Conservation (phyloP, 2,797 vertebrate species). For the Trachurus trachurus region DNA sequence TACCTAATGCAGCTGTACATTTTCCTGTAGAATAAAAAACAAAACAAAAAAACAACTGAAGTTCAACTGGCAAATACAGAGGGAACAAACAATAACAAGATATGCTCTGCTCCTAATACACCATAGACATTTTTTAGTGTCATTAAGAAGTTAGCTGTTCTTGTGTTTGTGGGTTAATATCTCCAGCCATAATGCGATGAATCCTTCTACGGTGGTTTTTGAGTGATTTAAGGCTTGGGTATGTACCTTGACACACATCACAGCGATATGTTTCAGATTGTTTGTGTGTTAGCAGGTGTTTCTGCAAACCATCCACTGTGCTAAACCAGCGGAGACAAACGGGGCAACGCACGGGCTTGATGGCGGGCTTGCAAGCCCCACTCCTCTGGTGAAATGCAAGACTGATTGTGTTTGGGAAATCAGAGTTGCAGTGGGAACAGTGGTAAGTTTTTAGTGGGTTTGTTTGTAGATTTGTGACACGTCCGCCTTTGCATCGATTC, state of each 20-base stretch:
- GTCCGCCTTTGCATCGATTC: conserved; percentile 81
- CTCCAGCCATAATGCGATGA: conserved; percentile 81
- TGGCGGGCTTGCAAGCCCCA: conserved; percentile 80
- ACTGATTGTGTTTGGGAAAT: conserved; percentile 80
- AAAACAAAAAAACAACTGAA: conserved; percentile 8
- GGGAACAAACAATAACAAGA: conserved; percentile 8
- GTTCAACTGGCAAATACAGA: conserved; percentile 20
- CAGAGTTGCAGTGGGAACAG: conserved; percentile 82
- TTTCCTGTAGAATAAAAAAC: conserved; percentile 9
- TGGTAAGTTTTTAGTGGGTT: conserved; percentile 65
- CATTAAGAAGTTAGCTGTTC: conserved; percentile 53
- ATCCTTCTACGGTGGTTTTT: conserved; percentile 85
- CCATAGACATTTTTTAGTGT: background rate
- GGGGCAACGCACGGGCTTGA: conserved; percentile 86
- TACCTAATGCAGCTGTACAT: conserved; percentile 42
- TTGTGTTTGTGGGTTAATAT: conserved; percentile 44
- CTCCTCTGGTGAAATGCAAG: conserved; percentile 84
- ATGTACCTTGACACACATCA: conserved; percentile 83
- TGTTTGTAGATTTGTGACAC: conserved; percentile 34
- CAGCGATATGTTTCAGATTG: conserved; percentile 78
- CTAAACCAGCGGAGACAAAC: conserved; percentile 86
- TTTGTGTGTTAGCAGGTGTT: conserved; percentile 85
- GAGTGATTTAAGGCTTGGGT: conserved; percentile 80
- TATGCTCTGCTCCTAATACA: conserved; percentile 5
- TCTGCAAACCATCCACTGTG: conserved; percentile 83